These are phyloP conservation scores for Trichonephila clavipes DNA, from an alignment of 1,140 invertebrate species.

Conservation along the genomic window DNA sequence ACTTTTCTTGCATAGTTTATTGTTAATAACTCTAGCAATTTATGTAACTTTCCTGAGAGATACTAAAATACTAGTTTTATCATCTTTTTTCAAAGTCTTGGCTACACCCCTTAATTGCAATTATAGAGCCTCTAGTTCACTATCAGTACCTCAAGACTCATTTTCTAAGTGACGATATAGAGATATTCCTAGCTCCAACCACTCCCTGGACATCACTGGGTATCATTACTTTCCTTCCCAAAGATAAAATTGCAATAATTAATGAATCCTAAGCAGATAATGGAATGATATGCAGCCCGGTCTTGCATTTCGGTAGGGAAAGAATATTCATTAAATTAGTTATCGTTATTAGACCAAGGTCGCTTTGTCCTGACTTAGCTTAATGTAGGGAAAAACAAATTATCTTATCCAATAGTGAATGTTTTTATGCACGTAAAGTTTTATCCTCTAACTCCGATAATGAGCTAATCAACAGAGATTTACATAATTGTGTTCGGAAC, in stretches of 20 bases:
- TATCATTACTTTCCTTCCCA: conserved; percentile 44
- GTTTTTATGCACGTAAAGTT: conserved; percentile 35
- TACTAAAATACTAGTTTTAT: no score
- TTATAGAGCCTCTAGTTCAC: not conserved
- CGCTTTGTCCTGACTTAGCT: not conserved
- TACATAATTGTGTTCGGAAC: conserved; percentile 46
- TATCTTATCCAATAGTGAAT: conserved; percentile 6
- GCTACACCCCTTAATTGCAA: not conserved
- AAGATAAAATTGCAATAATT: conserved; percentile 57
- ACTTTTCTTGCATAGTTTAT: no score
- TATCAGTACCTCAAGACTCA: conserved; percentile 43
- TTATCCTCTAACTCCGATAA: conserved; percentile 16
- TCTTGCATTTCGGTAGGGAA: not conserved
- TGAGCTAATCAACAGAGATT: conserved; percentile 46
- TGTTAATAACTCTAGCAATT: no score
- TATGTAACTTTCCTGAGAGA: no score
- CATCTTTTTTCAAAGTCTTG: no score
- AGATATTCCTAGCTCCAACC: not conserved
- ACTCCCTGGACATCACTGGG: not conserved
- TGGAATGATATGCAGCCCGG: not conserved
- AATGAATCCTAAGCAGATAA: conserved; percentile 51
- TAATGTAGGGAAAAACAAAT: conserved; percentile 56
- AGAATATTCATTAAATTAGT: conserved; percentile 55
- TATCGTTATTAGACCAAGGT: conserved; percentile 39
- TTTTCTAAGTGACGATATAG: conserved; percentile 4